These are phyloP conservation scores for Rhincodon typus DNA, from an alignment of 2,797 vertebrate species.

Conservation along the genomic window DNA sequence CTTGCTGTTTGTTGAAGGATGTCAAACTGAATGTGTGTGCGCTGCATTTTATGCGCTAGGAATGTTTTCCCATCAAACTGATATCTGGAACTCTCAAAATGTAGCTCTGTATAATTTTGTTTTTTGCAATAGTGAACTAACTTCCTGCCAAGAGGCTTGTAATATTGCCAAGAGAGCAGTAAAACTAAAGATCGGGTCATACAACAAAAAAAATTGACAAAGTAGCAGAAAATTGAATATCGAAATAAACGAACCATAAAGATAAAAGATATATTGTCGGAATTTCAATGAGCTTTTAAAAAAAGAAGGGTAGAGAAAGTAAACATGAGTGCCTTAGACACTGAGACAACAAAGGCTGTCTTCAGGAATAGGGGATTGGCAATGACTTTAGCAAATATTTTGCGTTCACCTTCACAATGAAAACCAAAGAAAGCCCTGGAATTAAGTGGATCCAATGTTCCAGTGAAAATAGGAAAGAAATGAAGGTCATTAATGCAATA, in stretches of 20 bases:
- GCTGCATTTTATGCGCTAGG: neutral
- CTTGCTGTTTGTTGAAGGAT: neutral
- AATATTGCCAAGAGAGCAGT: neutral
- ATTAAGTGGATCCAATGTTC: neutral
- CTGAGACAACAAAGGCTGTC: neutral
- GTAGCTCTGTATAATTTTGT: neutral
- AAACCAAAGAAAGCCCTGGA: neutral
- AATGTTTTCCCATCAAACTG: neutral
- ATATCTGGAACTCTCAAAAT: neutral
- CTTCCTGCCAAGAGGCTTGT: neutral
- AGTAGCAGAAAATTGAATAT: neutral
- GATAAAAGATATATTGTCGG: neutral
- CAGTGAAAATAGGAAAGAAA: neutral
- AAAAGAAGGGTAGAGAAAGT: neutral
- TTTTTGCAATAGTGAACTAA: neutral
- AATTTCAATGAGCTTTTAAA: no score
- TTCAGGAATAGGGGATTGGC: neutral
- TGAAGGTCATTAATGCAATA: neutral
- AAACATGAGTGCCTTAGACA: neutral
- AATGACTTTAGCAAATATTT: neutral
- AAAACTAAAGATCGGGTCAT: neutral
- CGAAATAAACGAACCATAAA: neutral
- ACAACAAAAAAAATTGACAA: neutral
- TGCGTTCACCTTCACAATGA: neutral
- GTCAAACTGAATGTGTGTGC: neutral